Evolutionary conservation across 2,113 vertebrate genomes (phyloP), one percentile per base, ranked within the genome.

Genomic region (Elephas maximus): DNA sequence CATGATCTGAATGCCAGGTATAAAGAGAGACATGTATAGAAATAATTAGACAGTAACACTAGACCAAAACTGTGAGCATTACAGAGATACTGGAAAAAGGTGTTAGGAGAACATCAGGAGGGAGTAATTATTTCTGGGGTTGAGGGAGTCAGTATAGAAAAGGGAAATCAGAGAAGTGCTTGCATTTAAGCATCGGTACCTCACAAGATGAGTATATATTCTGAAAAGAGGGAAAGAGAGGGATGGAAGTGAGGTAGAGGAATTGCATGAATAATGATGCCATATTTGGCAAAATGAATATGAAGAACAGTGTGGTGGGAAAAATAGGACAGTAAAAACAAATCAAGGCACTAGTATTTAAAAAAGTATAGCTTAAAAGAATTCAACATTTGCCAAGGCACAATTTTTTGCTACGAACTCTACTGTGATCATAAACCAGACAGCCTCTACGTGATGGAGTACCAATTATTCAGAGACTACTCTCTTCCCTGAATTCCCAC

Each of bases 191-290:
- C 23, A 88, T 45, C 7, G 91, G 5, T 11, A 41, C 26, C 14
- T 89, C 67, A 30, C 41, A 41, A 81, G 74, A 62, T 6, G 51
- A 91, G 41, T 67, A 67, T 4, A 28, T 44, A n/a, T 73, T 94
- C 41, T 73, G 17, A 28, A 6, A 14, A 86, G 12, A 74, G 37
- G 12, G 5, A 26, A 28, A 28, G 41, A 10, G 3, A 4, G 11
- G n/a, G 12, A 18, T 11, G 26, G 21, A n/a, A 89, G 44, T 5
- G 26, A n/a, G 17, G 44, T 4, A 6, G 15, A n/a, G 18, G 5
- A 9, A 24, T 15, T 2, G 2, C 41, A 33, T 11, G 12, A 21
- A 21, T 41, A 62, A 53, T 0, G 6, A 44, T 18, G 10, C 41
- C 11, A 2, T 28, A 37, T 12, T 26, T n/a, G n/a, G 51, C 37